Conservation (phyloP, 2,797 vertebrate species). For the Acanthiza pusilla region DNA sequence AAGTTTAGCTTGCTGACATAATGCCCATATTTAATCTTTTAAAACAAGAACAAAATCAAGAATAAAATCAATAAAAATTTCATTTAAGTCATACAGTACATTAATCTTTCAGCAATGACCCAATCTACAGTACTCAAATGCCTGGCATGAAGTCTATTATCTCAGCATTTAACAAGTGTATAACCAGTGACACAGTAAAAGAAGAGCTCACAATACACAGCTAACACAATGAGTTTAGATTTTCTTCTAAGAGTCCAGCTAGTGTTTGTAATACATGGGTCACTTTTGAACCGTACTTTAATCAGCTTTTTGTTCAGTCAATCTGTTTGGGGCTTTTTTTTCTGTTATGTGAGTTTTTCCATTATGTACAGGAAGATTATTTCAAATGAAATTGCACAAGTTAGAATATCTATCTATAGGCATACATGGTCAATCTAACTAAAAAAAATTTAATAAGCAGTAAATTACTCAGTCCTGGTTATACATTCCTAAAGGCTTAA, state of each 20-base stretch:
- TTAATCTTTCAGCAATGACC: constrained; percentile 69
- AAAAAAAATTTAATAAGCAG: constrained; percentile 69
- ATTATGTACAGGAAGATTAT: constrained; percentile 66
- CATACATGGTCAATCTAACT: constrained; percentile 67
- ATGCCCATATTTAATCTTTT: constrained; percentile 77
- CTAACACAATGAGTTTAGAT: constrained; percentile 61
- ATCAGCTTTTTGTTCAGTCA: constrained; percentile 35
- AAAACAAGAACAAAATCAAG: constrained; percentile 71
- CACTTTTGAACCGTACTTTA: constrained; percentile 44
- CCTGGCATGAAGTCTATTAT: constrained; percentile 61
- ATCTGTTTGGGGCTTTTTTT: constrained; percentile 23
- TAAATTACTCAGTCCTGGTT: constrained; percentile 71
- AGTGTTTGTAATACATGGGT: constrained; percentile 34
- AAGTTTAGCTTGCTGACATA: constrained; percentile 71
- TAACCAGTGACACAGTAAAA: constrained; percentile 74
- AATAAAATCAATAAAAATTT: constrained; percentile 73
- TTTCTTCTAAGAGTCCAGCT: constrained; percentile 52
- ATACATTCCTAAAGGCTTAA: constrained; percentile 75
- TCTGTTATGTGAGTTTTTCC: constrained; percentile 50
- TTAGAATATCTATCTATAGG: constrained; percentile 67
- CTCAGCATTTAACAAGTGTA: constrained; percentile 63
- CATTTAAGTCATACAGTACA: constrained; percentile 74
- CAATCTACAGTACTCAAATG: constrained; percentile 69
- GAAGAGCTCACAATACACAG: constrained; percentile 64
- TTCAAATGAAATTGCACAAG: constrained; percentile 66